Evolutionary conservation across 1,140 invertebrate genomes (phyloP).

Genomic region (Agrilus planipennis): DNA sequence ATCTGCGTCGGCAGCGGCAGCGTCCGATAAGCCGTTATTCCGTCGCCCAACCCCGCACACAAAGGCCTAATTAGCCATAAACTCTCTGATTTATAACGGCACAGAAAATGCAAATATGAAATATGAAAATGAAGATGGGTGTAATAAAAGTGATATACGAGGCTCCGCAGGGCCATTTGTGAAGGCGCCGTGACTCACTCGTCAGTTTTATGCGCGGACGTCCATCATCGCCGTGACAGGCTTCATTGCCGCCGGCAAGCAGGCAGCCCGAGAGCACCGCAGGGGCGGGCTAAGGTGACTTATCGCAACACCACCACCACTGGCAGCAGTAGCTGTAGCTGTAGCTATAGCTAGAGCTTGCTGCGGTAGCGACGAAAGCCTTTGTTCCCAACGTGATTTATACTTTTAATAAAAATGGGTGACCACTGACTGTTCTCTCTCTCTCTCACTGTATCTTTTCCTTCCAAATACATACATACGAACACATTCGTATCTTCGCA

Average conservation of each 20-base stretch:
- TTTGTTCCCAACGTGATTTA: slow-evolving; percentile 20
- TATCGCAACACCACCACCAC: slow-evolving; percentile 16
- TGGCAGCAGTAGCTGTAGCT: too few species aligned
- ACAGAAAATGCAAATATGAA: slow-evolving; percentile 61
- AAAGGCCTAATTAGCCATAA: slow-evolving; percentile 58
- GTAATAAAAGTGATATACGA: slow-evolving; percentile 69
- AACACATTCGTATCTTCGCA: background rate
- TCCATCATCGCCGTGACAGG: slow-evolving; percentile 56
- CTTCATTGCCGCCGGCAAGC: slow-evolving; percentile 43
- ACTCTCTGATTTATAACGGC: slow-evolving; percentile 52
- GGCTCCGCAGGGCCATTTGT: slow-evolving; percentile 60
- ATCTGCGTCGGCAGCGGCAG: slow-evolving; percentile 10
- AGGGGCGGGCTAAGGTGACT: slow-evolving; percentile 25
- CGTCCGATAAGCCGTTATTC: slow-evolving; percentile 36
- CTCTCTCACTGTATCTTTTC: background rate
- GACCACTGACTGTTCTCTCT: slow-evolving; percentile 13
- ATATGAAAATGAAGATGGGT: slow-evolving; percentile 70
- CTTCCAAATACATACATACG: background rate
- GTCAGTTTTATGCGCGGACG: slow-evolving; percentile 49
- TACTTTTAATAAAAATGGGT: slow-evolving; percentile 25
- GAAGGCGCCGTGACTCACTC: slow-evolving; percentile 49
- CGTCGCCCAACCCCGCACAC: slow-evolving; percentile 33
- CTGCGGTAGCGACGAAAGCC: slow-evolving; percentile 10
- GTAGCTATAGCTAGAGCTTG: background rate
- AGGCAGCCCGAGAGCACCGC: slow-evolving; percentile 23